Evolutionary conservation across 2,113 vertebrate genomes (phyloP), one percentile per base, ranked within the genome.

Genomic region (Indicator maculatus): DNA sequence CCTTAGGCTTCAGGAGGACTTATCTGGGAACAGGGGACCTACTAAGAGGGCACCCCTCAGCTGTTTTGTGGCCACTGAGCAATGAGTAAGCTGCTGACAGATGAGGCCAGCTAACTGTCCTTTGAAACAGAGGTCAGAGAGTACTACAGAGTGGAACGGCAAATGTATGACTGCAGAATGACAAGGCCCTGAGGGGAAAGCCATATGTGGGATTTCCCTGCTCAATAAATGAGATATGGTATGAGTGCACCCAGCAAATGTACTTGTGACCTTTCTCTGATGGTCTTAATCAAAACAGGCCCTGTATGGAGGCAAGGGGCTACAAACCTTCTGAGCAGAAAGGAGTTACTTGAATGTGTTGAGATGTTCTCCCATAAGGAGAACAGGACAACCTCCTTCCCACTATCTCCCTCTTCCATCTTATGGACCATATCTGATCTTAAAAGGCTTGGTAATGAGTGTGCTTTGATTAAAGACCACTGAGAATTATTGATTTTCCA

Each of bases 401-500:
- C 64, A 31, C 50, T 60, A 31, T 71, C 31, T 89, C n/a, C 36
- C 39, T 83, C n/a, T 56, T 91, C n/a, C 59, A 31, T 58, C 33
- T 72, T 47, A 44, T 1, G 30, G 66, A 71, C 7, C 20, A 30
- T 0, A 1, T 84, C 31, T 72, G 47, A 82, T 30, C 59, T 75
- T 44, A 70, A 61, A 31, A 81, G 64, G 26, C 23, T 14, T 82
- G 39, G 26, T 75, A 85, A 76, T 47, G 7, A n/a, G n/a, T 1
- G 1, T 65, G 16, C 36, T 70, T 69, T 84, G 52, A 56, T 84
- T 38, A 78, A 78, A 50, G 21, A 14, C 53, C 78, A 65, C 13
- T 67, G 77, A 90, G 73, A 89, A 78, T 75, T 78, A 89, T 5
- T 89, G 77, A 84, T 82, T 89, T 86, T 84, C 19, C 36, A 28